phyloP scores from a whole-genome alignment of 1,140 invertebrate species.

The Bombus turneri region DNA sequence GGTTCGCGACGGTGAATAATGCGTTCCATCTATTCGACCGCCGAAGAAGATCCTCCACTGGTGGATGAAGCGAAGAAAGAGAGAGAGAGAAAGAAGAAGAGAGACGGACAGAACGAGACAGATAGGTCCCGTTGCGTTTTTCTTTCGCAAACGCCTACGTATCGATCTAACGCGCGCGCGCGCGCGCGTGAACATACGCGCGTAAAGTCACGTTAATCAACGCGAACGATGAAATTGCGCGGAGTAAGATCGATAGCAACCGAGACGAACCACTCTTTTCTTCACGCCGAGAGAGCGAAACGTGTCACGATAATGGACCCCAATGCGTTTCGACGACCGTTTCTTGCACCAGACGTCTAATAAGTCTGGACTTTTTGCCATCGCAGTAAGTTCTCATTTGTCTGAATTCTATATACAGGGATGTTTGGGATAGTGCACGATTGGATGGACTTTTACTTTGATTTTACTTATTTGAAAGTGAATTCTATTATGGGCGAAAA shows the following conservation, averaged over 20 bases:
- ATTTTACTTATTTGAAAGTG: too few species aligned
- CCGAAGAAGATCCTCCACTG: background rate
- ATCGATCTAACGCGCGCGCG: constrained; percentile 15
- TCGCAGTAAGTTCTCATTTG: too few species aligned
- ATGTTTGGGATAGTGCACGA: too few species aligned
- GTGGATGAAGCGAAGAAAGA: background rate
- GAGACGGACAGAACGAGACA: background rate
- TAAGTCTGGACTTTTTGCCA: too few species aligned
- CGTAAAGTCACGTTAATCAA: constrained; percentile 12
- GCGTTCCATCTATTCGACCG: constrained; percentile 13
- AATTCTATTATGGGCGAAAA: too few species aligned
- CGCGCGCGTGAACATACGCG: background rate
- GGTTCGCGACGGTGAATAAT: constrained; percentile 39
- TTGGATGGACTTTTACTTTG: too few species aligned
- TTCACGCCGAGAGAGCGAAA: background rate
- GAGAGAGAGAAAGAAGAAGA: background rate
- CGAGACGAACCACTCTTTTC: background rate
- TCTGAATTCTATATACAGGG: too few species aligned
- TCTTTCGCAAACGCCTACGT: constrained; percentile 23
- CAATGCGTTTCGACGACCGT: too few species aligned
- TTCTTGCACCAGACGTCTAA: too few species aligned
- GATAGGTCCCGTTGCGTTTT: constrained; percentile 27
- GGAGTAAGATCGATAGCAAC: constrained; percentile 51
- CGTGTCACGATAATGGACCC: background rate
- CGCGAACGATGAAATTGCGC: constrained; percentile 44